Conservation (phyloP, 2,113 vertebrate genomes). For the Halichoeres trimaculatus region DNA sequence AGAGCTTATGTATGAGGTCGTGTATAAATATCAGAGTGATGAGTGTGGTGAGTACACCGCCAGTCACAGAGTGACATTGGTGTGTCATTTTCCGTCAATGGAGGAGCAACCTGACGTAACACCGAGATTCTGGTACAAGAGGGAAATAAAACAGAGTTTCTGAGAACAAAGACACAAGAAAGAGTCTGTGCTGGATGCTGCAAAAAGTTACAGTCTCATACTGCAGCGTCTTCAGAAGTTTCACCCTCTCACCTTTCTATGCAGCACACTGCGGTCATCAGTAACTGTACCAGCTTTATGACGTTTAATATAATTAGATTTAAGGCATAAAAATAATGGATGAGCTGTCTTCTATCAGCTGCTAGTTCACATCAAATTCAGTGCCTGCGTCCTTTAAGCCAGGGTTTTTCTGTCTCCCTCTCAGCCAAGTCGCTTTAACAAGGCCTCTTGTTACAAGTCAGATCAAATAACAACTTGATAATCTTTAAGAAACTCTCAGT, state of each 20-base stretch:
- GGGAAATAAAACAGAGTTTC: background rate
- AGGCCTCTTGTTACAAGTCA: conserved; percentile 17
- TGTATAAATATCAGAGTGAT: conserved; percentile 31
- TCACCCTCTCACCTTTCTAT: background rate
- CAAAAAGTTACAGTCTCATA: conserved; percentile 7
- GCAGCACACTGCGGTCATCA: conserved; percentile 32
- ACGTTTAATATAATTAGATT: conserved; percentile 70
- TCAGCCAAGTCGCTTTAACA: background rate
- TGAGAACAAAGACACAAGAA: background rate
- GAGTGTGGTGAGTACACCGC: conserved; percentile 10
- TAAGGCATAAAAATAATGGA: conserved; percentile 59
- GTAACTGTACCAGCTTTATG: conserved; percentile 53
- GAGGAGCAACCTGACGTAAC: conserved; percentile 5
- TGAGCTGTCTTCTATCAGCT: conserved; percentile 56
- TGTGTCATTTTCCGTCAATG: conserved; percentile 18
- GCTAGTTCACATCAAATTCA: conserved; percentile 59
- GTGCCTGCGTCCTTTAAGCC: conserved; percentile 6
- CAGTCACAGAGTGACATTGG: background rate
- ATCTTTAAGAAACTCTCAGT: background rate
- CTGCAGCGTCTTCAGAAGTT: background rate
- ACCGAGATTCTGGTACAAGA: background rate
- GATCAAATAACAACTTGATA: background rate
- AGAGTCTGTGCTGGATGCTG: background rate
- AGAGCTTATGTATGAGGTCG: conserved; percentile 8
- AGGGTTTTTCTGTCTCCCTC: conserved; percentile 1